phyloP scores from a whole-genome alignment of 2,888 invertebrate species.

The Rhingia campestris region DNA sequence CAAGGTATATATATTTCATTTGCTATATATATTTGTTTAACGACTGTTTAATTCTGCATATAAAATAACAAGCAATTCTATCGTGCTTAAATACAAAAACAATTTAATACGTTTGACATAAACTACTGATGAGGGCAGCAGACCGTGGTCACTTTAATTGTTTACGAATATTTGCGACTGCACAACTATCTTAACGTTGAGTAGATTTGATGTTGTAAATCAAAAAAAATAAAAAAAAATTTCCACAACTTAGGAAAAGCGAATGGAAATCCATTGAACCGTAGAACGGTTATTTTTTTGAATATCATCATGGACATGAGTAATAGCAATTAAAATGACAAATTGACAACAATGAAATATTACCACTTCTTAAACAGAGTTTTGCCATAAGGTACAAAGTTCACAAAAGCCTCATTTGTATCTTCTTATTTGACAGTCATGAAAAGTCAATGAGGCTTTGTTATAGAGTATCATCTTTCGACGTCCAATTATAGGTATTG shows the following conservation, averaged over 20 bases:
- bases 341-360: too few relatives aligned
- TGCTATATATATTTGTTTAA: too few relatives aligned
- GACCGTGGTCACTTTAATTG: conserved; percentile 39
- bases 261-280: conserved; percentile 14
- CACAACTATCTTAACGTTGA: neutral
- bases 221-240: conserved; percentile 2
- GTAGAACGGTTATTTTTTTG: neutral
- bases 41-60: too few relatives aligned
- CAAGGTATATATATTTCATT: too few relatives aligned
- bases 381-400: too few relatives aligned
- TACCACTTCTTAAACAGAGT: too few relatives aligned
- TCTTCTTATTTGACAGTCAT: too few relatives aligned
- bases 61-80: neutral
- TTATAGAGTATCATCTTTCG: too few relatives aligned
- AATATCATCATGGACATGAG: neutral
- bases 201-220: conserved; percentile 37
- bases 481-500: too few relatives aligned
- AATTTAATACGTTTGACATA: neutral
- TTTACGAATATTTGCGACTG: conserved; percentile 12
- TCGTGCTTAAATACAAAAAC: neutral
- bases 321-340: too few relatives aligned
- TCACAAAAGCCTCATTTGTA: too few relatives aligned
- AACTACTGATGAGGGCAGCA: conserved; percentile 9
- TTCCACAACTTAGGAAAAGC: conserved; percentile 8
- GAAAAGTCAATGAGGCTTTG: too few relatives aligned